A percentile compares a stretch with the other conserved stretches of the same genome.
phyloP scores from a whole-genome alignment of 2,797 vertebrate genomes.

The Petrocephalus sullivani region DNA sequence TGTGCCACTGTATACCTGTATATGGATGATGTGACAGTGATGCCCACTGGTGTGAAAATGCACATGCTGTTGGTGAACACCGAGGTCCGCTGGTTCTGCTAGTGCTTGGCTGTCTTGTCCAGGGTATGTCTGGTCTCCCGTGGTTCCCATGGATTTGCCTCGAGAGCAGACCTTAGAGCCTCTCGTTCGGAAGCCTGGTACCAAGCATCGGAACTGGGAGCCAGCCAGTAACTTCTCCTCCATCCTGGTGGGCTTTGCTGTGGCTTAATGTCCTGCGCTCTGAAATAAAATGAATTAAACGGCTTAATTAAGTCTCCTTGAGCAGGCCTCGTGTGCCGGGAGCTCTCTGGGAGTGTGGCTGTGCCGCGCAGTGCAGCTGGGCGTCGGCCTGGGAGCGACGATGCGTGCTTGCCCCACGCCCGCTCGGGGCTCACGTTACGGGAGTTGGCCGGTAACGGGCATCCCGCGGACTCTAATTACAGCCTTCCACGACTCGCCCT shows the following conservation, averaged over 20 bases:
- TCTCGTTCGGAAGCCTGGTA: not conserved
- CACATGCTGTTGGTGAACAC: not conserved
- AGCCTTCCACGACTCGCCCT: not conserved
- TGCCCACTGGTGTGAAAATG: not conserved
- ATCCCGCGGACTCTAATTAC: not conserved
- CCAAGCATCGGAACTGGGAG: not conserved
- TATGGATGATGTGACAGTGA: not conserved
- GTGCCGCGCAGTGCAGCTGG: not conserved
- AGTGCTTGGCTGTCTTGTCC: not conserved
- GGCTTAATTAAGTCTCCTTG: conserved; percentile 1
- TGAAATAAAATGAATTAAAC: not conserved
- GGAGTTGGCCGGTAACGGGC: not conserved
- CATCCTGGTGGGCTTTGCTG: conserved; percentile 5
- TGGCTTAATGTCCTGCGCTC: not conserved
- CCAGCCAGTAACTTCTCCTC: not conserved
- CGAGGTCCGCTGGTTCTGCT: not conserved
- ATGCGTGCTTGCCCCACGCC: not conserved
- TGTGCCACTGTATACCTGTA: not conserved
- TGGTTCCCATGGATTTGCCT: not conserved
- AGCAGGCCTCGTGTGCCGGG: not conserved
- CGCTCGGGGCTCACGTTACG: not conserved
- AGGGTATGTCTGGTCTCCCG: not conserved
- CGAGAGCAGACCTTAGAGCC: not conserved
- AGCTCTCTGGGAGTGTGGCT: not conserved
- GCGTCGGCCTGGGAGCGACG: not conserved